Base-by-base conservation (phyloP, 2,113 vertebrate genomes). In the Brachyhypopomus occidentalis region DNA sequence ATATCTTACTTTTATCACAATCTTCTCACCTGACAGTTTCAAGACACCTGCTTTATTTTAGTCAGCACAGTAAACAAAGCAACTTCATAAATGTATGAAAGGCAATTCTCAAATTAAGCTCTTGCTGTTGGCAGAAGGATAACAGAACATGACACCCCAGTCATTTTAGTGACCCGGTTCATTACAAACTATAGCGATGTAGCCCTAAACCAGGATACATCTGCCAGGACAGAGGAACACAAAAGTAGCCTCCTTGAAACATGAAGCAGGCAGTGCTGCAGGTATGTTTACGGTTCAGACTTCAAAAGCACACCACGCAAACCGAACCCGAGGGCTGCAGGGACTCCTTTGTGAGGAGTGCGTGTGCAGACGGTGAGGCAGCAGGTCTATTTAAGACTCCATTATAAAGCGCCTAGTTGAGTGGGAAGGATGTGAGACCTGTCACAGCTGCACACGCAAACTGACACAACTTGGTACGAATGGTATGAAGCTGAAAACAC, bases 381-480 rank as follows among this genome's bases (percentile, higher is more conserved):
- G 23, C 20, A 66, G 27, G 16, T 17, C 16, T 58, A 56, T 69
- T 80, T 38, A 36, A 74, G 5, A 19, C 30, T 25, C 25, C 62
- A 67, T 69, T 59, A 67, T 56, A 60, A 16, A 59, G n/a, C 38
- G 38, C 22, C 11, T 27, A 34, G 41, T 30, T 52, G 41, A 80
- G 36, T 36, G 30, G 70, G 17, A 4, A 17, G 48, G 27, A 52
- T 20, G 20, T 9, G 20, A 60, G 16, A 59, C 16, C 27, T 22
- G 34, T 55, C 25, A 71, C 30, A 70, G 7, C 52, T 27, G 63
- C 25, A 73, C 16, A 70, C 41, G 45, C 19, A 60, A 71, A 75
- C 41, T 73, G 59, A 79, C 79, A 81, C 83, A 84, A n/a, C 71
- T 75, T 62, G 14, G 14, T 36, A 3, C 34, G 75, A 75, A 81